Base-by-base conservation (phyloP, 2,888 invertebrate genomes). In the Rhamnusium bicolor region DNA sequence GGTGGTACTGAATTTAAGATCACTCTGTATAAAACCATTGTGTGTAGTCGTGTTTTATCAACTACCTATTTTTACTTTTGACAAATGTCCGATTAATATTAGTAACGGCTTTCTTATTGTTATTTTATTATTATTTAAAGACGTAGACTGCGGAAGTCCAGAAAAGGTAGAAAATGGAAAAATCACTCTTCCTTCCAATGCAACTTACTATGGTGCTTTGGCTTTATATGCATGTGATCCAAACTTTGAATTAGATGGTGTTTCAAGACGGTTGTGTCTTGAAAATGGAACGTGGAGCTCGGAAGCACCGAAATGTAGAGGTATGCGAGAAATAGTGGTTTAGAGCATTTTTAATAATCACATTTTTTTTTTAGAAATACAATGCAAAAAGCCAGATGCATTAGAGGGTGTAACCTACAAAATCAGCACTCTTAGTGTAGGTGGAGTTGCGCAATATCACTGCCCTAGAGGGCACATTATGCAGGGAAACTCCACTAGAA, bases 281-380 rank as follows among this genome's bases (percentile, higher is more conserved):
- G 96, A 97, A 84, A 94, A 97, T 84, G 96, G 94, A 62, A 96
- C 96, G 0, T 97, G 97, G 97, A 95, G 96, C 83, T 94, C 95
- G 16, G 95, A 94, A 72, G 89, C 93, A 0, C 96, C 97, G 0
- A 85, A 89, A n/a, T 97, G 97, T 85, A 91, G 91, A 90, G 94
- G 95, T 94, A 88, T 67, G 24, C n/a, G n/a, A n/a, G 7, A 27
- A 19, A 49, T 10, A 63, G 47, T 27, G n/a, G 18, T 47, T 63
- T 2, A 63, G 8, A 29, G 16, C n/a, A 1, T 16, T 27, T 51
- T 27, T 74, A 70, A n/a, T 12, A 46, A 29, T n/a, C 21, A 54
- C 2, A 46, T 60, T 6, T 5, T 14, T 73, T 77, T 84, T 82
- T 7, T 87, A 92, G 95, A 96, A 90, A 95, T 96, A 74, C 93